phyloP scores from a whole-genome alignment of 2,888 invertebrate species.

The Heliconius sara region DNA sequence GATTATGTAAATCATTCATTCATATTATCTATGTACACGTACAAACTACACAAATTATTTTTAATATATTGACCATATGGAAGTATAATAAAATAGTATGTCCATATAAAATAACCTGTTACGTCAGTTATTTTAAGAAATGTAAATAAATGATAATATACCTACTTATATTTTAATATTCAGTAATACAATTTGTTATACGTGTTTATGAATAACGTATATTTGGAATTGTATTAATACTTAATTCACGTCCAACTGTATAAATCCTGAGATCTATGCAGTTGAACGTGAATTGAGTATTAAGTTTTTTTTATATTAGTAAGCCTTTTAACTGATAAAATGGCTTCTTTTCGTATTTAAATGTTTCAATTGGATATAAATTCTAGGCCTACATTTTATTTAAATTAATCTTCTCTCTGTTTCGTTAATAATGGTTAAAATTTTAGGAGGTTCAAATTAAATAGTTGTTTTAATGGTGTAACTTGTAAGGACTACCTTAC shows the following conservation, averaged over 20 bases:
- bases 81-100: not conserved
- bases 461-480: slow-evolving; percentile 45
- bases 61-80: not conserved
- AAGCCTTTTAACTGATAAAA: no score
- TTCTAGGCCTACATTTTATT: no score
- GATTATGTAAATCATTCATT: not conserved
- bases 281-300: no score
- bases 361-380: no score
- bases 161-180: no score
- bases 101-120: no score
- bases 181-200: not conserved
- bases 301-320: no score
- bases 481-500: slow-evolving; percentile 48
- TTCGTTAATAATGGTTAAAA: not conserved
- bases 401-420: no score
- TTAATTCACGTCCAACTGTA: not conserved
- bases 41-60: not conserved
- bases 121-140: no score
- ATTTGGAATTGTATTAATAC: not conserved
- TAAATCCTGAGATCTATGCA: no score
- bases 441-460: not conserved
- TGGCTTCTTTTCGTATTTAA: no score
- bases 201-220: not conserved
- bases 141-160: no score
- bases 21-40: not conserved